phyloP scores from a whole-genome alignment of 2,113 vertebrate genomes.

The Daubentonia madagascariensis region DNA sequence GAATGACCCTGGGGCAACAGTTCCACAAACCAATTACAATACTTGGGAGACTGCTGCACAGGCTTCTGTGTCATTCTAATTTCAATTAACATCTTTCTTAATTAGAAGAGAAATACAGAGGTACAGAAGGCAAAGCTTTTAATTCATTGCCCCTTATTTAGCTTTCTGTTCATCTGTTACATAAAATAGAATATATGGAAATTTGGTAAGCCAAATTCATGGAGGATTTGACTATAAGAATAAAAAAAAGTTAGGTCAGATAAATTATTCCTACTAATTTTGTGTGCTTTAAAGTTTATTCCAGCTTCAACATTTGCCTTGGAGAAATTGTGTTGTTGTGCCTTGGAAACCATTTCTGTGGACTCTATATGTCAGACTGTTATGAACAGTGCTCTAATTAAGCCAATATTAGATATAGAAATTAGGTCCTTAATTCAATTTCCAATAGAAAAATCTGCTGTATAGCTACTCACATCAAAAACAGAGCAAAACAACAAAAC shows the following conservation, averaged over 20 bases:
- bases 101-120: conserved; percentile 66
- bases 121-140: conserved; percentile 24
- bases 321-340: neutral
- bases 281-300: neutral
- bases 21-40: conserved; percentile 70
- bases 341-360: conserved; percentile 35
- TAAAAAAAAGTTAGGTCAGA: neutral
- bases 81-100: conserved; percentile 78
- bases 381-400: neutral
- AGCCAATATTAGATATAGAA: neutral
- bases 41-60: conserved; percentile 48
- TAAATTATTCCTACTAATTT: neutral
- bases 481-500: neutral
- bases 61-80: conserved; percentile 35
- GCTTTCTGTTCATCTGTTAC: conserved; percentile 59
- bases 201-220: conserved; percentile 22
- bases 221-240: neutral
- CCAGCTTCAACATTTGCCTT: neutral
- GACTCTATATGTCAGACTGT: neutral
- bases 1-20: conserved; percentile 39
- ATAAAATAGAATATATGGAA: conserved; percentile 64
- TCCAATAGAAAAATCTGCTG: neutral
- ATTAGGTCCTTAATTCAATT: conserved; percentile 16
- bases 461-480: neutral
- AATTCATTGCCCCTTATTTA: conserved; percentile 49